A percentile compares a stretch with the other conserved stretches of the same genome.
phyloP scores from a whole-genome alignment of 2,797 vertebrate species.

The Anguilla marmorata region DNA sequence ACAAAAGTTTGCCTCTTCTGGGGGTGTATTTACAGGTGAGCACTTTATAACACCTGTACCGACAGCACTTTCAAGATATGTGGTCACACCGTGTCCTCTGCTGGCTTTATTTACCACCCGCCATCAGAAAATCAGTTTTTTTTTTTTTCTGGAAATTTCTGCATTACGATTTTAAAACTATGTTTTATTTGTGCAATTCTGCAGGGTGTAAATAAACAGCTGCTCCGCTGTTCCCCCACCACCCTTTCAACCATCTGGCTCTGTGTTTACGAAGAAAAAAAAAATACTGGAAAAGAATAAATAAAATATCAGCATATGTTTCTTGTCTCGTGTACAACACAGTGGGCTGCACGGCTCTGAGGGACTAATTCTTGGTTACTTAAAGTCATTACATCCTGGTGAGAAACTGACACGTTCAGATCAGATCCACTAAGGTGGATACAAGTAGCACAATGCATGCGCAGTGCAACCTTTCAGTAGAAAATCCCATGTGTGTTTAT shows the following conservation, averaged over 20 bases:
- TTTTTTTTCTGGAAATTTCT: slow-evolving; percentile 24
- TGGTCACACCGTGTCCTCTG: not conserved
- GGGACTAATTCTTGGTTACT: not conserved
- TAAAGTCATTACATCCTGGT: not conserved
- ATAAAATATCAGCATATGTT: slow-evolving; percentile 45
- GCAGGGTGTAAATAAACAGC: slow-evolving; percentile 41
- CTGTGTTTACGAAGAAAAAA: slow-evolving; percentile 28
- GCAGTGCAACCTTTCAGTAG: not conserved
- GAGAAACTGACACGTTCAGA: not conserved
- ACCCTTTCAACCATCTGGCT: slow-evolving; percentile 45
- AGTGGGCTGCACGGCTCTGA: not conserved
- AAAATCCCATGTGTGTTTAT: not conserved
- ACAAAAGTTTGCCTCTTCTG: not conserved
- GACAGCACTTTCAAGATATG: not conserved
- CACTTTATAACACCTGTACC: not conserved
- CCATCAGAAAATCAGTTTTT: not conserved
- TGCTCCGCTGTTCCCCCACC: slow-evolving; percentile 41
- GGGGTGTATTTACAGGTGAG: not conserved
- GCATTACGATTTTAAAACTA: slow-evolving; percentile 19
- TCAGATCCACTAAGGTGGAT: not conserved
- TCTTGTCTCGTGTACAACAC: slow-evolving; percentile 19
- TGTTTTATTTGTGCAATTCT: slow-evolving; percentile 31
- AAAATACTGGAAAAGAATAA: slow-evolving; percentile 34
- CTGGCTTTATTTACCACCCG: not conserved
- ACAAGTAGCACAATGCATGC: not conserved